A percentile compares a stretch with the other conserved stretches of the same genome.
These are phyloP conservation scores for Malurus alboscapulatus DNA, from an alignment of 2,113 vertebrate species.

Conservation along the genomic window DNA sequence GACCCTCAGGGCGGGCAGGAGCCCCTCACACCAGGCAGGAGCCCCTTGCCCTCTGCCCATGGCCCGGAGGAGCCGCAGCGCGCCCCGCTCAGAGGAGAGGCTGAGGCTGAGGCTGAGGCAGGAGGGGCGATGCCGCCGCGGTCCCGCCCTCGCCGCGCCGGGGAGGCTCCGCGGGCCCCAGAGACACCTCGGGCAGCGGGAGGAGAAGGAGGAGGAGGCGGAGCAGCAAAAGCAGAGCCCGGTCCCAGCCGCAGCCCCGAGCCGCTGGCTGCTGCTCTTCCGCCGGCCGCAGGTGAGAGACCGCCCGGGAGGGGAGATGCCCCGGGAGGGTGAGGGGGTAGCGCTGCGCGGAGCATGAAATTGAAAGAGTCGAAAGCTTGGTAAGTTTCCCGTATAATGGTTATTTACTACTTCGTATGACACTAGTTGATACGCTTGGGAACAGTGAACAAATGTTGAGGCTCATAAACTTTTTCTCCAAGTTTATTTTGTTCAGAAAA, in stretches of 20 bases:
- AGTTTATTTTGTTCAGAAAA: background rate
- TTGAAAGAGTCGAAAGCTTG: background rate
- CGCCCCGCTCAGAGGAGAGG: background rate
- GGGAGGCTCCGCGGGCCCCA: background rate
- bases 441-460: background rate
- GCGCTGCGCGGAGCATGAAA: accelerated
- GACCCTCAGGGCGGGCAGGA: background rate
- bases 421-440: background rate
- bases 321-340: background rate
- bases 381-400: accelerated
- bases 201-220: accelerated
- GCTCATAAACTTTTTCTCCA: background rate
- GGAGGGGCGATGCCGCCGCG: background rate
- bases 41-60: background rate
- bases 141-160: background rate
- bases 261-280: background rate
- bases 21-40: no score
- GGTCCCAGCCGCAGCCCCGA: background rate
- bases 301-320: background rate
- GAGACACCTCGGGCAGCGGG: background rate
- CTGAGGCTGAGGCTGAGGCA: background rate
- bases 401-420: accelerated
- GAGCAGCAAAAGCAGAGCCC: background rate
- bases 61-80: background rate
- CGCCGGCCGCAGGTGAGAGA: slow-evolving; percentile 4